Percentiles rank a stretch among this genome's conserved stretches.
phyloP scores from a whole-genome alignment of 2,888 invertebrate genomes.

The Pammene aurita region DNA sequence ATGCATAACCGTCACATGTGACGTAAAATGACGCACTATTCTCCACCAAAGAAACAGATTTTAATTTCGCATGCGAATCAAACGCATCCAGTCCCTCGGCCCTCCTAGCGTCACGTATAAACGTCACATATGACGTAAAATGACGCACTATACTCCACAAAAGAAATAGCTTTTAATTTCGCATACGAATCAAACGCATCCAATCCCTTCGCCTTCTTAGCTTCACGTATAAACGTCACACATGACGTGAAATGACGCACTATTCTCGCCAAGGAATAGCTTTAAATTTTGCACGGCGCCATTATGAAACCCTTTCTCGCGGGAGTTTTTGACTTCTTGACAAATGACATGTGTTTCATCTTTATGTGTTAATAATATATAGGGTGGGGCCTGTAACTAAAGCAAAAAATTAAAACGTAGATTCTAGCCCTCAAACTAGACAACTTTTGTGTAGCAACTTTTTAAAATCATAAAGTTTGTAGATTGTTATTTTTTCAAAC shows the following conservation, averaged over 20 bases:
- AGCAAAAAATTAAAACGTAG: no score
- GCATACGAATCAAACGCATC: neutral
- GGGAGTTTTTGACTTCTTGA: constrained; percentile 16
- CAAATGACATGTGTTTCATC: constrained; percentile 21
- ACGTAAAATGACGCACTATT: no score
- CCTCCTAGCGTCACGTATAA: neutral
- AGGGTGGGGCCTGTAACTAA: no score
- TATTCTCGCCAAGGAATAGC: constrained; percentile 15
- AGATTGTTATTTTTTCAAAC: no score
- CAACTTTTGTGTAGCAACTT: no score
- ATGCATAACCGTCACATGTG: no score
- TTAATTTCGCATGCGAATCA: neutral
- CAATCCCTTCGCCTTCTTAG: neutral
- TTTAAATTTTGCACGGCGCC: constrained; percentile 23
- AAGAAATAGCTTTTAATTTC: constrained; percentile 29
- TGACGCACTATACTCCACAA: constrained; percentile 17
- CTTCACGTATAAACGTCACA: neutral
- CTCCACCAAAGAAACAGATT: no score
- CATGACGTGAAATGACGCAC: constrained; percentile 22
- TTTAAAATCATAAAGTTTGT: no score
- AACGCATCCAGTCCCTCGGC: neutral
- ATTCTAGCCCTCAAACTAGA: no score
- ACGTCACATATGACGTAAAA: constrained; percentile 13
- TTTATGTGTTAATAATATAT: constrained; percentile 5
- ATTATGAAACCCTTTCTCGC: constrained; percentile 22